These are phyloP conservation scores for Onychomys leucogaster DNA, from an alignment of 2,797 vertebrate species.

Conservation along the genomic window DNA sequence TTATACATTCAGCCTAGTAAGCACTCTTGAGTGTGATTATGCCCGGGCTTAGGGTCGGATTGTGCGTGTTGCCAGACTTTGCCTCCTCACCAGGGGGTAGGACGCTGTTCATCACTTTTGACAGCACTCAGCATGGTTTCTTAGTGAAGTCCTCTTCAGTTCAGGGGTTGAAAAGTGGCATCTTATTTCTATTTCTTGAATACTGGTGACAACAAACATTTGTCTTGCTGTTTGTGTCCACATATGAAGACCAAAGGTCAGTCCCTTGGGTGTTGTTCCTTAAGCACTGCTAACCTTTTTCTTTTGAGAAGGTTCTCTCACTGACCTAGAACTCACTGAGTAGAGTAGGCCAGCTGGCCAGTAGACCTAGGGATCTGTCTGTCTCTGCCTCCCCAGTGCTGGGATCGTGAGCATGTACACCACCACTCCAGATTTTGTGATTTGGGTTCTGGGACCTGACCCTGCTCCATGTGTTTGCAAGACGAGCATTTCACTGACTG, in stretches of 20 bases:
- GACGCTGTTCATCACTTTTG: background rate
- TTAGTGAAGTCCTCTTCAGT: slow-evolving; percentile 2
- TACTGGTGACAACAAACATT: slow-evolving; percentile 53
- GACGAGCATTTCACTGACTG: background rate
- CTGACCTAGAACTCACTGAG: background rate
- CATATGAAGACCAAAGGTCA: background rate
- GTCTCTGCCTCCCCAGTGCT: background rate
- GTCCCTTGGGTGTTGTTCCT: background rate
- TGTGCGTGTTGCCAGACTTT: background rate
- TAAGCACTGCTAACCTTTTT: background rate
- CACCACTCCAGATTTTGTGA: background rate
- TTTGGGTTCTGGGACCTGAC: background rate
- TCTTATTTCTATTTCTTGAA: slow-evolving; percentile 42
- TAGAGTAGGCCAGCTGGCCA: background rate
- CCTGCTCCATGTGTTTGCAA: background rate
- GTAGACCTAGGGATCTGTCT: too few relatives aligned
- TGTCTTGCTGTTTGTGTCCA: background rate
- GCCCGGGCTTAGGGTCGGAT: background rate
- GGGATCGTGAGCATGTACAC: background rate
- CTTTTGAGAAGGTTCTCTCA: background rate
- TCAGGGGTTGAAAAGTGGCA: slow-evolving; percentile 28
- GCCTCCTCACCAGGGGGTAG: background rate
- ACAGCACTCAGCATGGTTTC: background rate
- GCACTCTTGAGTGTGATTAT: background rate
- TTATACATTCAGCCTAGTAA: background rate